Evolutionary conservation across 2,797 vertebrate genomes (phyloP), one percentile per base, ranked within the genome.

Genomic region (Nannoperca australis): DNA sequence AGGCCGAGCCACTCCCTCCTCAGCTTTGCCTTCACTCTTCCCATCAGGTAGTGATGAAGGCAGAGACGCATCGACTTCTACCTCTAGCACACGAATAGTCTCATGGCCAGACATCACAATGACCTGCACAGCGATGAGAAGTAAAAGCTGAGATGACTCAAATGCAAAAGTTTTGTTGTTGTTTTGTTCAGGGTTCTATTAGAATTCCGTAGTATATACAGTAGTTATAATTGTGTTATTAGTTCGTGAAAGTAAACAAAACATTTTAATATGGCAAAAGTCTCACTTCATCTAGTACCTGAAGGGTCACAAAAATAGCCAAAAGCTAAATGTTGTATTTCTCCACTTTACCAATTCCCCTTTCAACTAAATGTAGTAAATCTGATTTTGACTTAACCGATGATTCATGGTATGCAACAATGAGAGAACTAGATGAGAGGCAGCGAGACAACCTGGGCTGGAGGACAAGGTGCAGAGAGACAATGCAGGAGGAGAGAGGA

Each of bases 61-160:
- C 65, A 91, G 88, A 38, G 95, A 91, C 0, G 94, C 78, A 3
- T 98, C 97, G 36, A 98, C 97, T 36, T 97, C 97, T 7, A 98
- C 97, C 89, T 98, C 97, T 63, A 98, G 93, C 78, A 99, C 97
- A 5, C 97, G 95, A 90, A 99, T 98, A 20, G 97, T 98, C 93
- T 99, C 98, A 7, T 99, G 97, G 83, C 97, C 90, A 56, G 98
- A 98, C 98, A 99, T 99, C 91, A 98, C 97, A 80, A 99, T 99
- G 77, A 99, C 97, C 98, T 99, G 93, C 20, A 63, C 30, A 66
- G 49, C 8, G 50, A 64, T 66, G 5, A 66, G 61, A 44, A 44
- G 50, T 7, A 58, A 66, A 78, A 60, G 8, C 15, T 30, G 47
- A 59, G 14, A 44, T 62, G 38, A 77, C 2, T 58, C 4, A 36